These are phyloP conservation scores for Reticulitermes speratus DNA, from an alignment of 1,140 invertebrate genomes.

Conservation along the genomic window DNA sequence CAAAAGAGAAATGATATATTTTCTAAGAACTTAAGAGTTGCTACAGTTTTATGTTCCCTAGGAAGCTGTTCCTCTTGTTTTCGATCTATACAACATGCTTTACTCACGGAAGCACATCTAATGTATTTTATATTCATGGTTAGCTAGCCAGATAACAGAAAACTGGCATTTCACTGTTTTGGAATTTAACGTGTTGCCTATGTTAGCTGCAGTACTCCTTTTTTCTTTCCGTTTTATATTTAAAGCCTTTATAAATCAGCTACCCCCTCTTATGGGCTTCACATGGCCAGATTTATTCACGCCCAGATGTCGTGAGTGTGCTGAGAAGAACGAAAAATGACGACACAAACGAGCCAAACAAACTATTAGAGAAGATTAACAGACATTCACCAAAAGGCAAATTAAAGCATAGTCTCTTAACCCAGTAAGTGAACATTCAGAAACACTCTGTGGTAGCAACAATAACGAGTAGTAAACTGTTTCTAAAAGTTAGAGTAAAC, in stretches of 20 bases:
- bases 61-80: no score
- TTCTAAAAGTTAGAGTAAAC: no score
- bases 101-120: background rate
- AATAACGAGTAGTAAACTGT: no score
- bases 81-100: background rate
- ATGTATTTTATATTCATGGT: background rate
- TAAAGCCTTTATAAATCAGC: constrained; percentile 19
- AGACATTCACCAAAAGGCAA: no score
- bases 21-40: no score
- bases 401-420: no score
- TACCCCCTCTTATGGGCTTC: background rate
- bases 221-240: background rate
- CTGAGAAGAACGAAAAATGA: background rate
- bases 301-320: background rate
- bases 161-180: background rate
- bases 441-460: no score
- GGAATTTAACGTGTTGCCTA: background rate
- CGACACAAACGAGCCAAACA: background rate
- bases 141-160: background rate
- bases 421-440: no score
- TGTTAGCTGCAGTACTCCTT: background rate
- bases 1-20: no score
- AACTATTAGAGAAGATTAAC: no score
- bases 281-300: constrained; percentile 1
- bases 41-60: no score